Percentiles rank a stretch among this genome's conserved stretches.
Evolutionary conservation across 2,888 invertebrate species (phyloP).

Genomic region (Lissocephala sabroskyi): DNA sequence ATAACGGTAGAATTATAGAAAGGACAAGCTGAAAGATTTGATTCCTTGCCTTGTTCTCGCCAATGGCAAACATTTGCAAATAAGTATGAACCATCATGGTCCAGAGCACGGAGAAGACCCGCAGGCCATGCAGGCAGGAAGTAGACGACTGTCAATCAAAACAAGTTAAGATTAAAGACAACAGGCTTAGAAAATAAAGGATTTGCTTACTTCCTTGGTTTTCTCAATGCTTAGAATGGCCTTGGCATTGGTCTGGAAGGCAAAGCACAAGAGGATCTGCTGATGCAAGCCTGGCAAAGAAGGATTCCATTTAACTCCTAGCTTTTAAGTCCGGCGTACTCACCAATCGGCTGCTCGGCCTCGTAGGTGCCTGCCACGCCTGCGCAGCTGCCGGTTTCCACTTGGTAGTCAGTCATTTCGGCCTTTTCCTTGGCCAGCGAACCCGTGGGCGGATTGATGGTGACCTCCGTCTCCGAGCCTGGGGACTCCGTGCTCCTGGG

Average conservation of each 20-base stretch:
- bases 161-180: slow-evolving; percentile 1
- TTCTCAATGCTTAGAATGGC: slow-evolving; percentile 82
- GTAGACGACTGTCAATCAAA: slow-evolving; percentile 76
- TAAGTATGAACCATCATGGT: slow-evolving; percentile 90
- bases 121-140: slow-evolving; percentile 83
- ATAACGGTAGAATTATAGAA: neutral
- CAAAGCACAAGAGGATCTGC: slow-evolving; percentile 80
- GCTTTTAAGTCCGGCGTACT: slow-evolving; percentile 10
- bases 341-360: slow-evolving; percentile 60
- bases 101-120: slow-evolving; percentile 86
- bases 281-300: slow-evolving; percentile 58
- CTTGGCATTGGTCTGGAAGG: slow-evolving; percentile 81
- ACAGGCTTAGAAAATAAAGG: too few species aligned
- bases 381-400: slow-evolving; percentile 53
- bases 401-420: slow-evolving; percentile 54
- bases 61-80: slow-evolving; percentile 84
- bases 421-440: slow-evolving; percentile 26
- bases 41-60: slow-evolving; percentile 75
- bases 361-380: slow-evolving; percentile 55
- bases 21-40: neutral
- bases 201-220: slow-evolving; percentile 62
- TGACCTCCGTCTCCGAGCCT: slow-evolving; percentile 12
- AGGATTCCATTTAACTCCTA: neutral
- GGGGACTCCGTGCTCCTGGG: slow-evolving; percentile 10
- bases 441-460: neutral